Evolutionary conservation across 2,888 invertebrate genomes (phyloP).

Genomic region (Resseliella maxima): DNA sequence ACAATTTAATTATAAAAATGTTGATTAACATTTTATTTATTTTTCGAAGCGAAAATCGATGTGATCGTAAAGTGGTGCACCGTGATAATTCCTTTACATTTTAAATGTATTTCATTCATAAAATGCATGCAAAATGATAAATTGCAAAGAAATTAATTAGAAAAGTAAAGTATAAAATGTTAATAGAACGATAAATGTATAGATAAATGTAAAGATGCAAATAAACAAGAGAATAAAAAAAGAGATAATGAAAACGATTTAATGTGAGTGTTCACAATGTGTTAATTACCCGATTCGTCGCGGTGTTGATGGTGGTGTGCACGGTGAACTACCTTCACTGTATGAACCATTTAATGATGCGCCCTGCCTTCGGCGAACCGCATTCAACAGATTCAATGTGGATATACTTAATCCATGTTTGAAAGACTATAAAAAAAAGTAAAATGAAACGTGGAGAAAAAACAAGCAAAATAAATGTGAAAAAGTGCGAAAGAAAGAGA

Average conservation of each 20-base stretch:
- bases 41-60: constrained; percentile 46
- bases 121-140: constrained; percentile 49
- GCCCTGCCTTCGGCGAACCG: constrained; percentile 67
- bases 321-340: constrained; percentile 67
- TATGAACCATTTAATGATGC: constrained; percentile 66
- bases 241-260: neutral
- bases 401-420: constrained; percentile 68
- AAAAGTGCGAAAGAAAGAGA: too few relatives aligned
- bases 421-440: constrained; percentile 64
- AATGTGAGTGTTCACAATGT: too few relatives aligned
- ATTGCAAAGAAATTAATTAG: constrained; percentile 2
- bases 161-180: neutral
- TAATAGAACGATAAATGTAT: neutral
- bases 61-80: neutral
- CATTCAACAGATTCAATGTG: constrained; percentile 66
- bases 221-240: neutral
- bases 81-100: neutral
- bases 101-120: constrained; percentile 30
- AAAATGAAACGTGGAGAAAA: neutral
- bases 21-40: neutral
- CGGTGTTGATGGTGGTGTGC: constrained; percentile 68
- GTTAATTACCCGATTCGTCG: constrained; percentile 64
- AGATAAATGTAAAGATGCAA: neutral
- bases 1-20: neutral
- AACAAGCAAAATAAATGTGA: neutral